A percentile compares a stretch with the other conserved stretches of the same genome.
These are phyloP conservation scores for Coreius guichenoti DNA, from an alignment of 2,797 vertebrate species.

Conservation along the genomic window DNA sequence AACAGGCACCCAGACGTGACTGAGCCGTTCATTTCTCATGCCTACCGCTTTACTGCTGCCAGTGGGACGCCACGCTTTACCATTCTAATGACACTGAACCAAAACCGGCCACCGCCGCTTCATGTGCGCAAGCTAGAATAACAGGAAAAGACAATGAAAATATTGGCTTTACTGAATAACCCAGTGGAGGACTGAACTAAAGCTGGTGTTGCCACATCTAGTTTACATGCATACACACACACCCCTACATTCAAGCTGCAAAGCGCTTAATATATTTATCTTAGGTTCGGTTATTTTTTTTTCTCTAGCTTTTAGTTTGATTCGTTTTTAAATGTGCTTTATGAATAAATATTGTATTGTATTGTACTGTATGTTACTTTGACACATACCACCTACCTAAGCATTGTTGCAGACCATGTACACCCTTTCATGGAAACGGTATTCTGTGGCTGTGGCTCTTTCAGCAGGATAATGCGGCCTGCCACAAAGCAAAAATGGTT, in stretches of 20 bases:
- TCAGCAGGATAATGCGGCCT: too few species aligned
- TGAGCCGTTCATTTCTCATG: slow-evolving; percentile 51
- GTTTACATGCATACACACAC: not conserved
- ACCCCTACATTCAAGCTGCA: not conserved
- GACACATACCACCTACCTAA: too few species aligned
- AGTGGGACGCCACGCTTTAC: slow-evolving; percentile 38
- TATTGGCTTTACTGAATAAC: slow-evolving; percentile 1
- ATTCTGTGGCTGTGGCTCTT: too few species aligned
- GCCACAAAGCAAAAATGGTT: too few species aligned
- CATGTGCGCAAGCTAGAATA: not conserved
- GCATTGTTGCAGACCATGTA: too few species aligned
- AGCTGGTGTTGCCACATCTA: not conserved
- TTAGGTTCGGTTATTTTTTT: too few species aligned
- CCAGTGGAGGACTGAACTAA: slow-evolving; percentile 15
- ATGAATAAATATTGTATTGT: too few species aligned
- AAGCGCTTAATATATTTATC: not conserved
- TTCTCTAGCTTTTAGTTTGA: too few species aligned
- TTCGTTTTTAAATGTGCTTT: too few species aligned
- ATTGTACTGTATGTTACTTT: too few species aligned
- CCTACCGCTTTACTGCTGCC: slow-evolving; percentile 44
- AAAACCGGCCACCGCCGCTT: slow-evolving; percentile 30
- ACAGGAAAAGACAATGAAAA: slow-evolving; percentile 1
- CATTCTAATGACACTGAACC: slow-evolving; percentile 47
- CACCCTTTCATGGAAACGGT: too few species aligned
- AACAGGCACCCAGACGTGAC: slow-evolving; percentile 47